Percentiles rank a stretch among this genome's conserved stretches.
These are phyloP conservation scores for Pocillopora grandis DNA, from an alignment of 92 coral and sea anemone species.

Conservation along the genomic window DNA sequence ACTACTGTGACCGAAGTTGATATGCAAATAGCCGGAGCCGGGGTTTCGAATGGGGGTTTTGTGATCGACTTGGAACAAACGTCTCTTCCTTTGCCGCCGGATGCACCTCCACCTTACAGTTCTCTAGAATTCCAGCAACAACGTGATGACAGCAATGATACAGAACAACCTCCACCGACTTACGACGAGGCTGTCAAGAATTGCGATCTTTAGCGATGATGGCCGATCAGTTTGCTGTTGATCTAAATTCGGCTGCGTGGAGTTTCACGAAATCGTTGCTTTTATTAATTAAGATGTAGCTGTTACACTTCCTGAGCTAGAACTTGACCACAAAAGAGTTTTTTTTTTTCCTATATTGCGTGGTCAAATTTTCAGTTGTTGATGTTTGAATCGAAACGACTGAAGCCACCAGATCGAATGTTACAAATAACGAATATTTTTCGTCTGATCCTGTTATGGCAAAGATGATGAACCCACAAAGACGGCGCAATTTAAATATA, in stretches of 20 bases:
- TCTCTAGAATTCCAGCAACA: slow-evolving; percentile 16
- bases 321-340: too few relatives aligned
- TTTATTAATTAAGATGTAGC: too few relatives aligned
- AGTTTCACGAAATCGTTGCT: not conserved
- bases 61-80: not conserved
- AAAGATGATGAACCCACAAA: too few relatives aligned
- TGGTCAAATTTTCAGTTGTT: too few relatives aligned
- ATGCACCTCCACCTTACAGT: slow-evolving; percentile 59
- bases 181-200: slow-evolving; percentile 45
- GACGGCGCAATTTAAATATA: too few relatives aligned
- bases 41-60: not conserved
- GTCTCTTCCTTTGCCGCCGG: slow-evolving; percentile 40
- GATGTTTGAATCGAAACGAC: too few relatives aligned
- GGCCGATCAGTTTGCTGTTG: not conserved
- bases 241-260: not conserved
- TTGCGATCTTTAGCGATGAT: not conserved
- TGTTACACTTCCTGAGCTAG: too few relatives aligned
- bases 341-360: too few relatives aligned
- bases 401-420: too few relatives aligned
- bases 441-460: too few relatives aligned
- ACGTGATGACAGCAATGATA: not conserved
- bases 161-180: slow-evolving; percentile 45
- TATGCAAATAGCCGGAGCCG: not conserved
- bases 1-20: not conserved
- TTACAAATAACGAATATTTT: too few relatives aligned